These are phyloP conservation scores for Ibidorhyncha struthersii DNA, from an alignment of 2,113 vertebrate genomes.

Conservation along the genomic window DNA sequence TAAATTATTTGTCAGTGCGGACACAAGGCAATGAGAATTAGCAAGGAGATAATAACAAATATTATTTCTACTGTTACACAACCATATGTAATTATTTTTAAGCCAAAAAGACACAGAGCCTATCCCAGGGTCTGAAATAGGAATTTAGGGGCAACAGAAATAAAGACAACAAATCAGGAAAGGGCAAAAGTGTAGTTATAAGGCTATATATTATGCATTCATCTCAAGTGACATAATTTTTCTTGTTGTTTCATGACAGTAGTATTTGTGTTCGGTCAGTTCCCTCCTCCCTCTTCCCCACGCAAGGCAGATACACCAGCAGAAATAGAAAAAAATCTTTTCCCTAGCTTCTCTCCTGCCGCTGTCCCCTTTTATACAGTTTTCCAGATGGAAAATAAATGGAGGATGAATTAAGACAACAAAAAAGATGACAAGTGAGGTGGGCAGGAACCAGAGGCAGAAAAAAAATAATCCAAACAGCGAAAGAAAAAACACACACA, in stretches of 20 bases:
- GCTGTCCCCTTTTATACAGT: background rate
- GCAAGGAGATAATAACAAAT: background rate
- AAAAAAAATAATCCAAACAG: background rate
- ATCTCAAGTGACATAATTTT: background rate
- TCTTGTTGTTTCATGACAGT: background rate
- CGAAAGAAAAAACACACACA: background rate
- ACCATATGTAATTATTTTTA: background rate
- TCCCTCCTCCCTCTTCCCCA: background rate
- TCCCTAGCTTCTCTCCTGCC: background rate
- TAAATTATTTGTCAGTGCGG: background rate
- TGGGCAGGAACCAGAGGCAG: background rate
- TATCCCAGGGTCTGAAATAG: background rate
- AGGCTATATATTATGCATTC: background rate
- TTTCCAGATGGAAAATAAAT: background rate
- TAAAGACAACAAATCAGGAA: background rate
- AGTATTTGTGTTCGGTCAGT: background rate
- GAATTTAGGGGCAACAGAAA: background rate
- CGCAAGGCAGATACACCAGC: background rate
- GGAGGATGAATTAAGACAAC: background rate
- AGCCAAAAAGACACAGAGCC: background rate
- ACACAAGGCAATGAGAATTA: background rate
- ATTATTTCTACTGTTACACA: background rate
- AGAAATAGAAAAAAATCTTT: background rate
- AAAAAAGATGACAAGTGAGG: background rate
- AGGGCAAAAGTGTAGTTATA: background rate